phyloP scores from a whole-genome alignment of 92 coral and sea anemone genomes.

The Zoanthus gigantus region DNA sequence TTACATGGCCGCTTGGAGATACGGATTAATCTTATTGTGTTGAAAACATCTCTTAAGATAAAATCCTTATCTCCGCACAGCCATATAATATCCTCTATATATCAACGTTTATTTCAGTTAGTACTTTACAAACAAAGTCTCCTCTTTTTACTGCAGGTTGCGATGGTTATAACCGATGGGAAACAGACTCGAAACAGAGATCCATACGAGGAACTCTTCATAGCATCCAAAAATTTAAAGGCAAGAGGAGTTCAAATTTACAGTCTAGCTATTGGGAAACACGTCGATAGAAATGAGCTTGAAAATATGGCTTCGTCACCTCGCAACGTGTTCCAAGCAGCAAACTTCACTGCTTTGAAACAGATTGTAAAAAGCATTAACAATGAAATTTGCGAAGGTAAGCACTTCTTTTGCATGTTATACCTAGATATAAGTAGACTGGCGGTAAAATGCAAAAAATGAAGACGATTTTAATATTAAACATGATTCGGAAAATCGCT shows the following conservation, averaged over 20 bases:
- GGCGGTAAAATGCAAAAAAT: too few relatives aligned
- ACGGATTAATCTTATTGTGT: too few relatives aligned
- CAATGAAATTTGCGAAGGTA: constrained; percentile 40
- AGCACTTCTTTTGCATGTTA: neutral
- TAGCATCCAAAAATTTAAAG: constrained; percentile 33
- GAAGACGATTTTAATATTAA: neutral
- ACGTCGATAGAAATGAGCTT: constrained; percentile 31
- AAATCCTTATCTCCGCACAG: too few relatives aligned
- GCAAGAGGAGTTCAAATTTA: constrained; percentile 38
- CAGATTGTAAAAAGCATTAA: constrained; percentile 33
- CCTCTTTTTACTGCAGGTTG: constrained; percentile 1
- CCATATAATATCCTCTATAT: too few relatives aligned
- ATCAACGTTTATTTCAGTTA: neutral
- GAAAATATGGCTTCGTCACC: constrained; percentile 48
- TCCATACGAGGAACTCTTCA: constrained; percentile 27
- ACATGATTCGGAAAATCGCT: neutral
- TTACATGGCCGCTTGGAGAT: too few relatives aligned
- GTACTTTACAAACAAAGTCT: neutral
- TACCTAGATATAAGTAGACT: too few relatives aligned
- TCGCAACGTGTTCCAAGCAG: constrained; percentile 33
- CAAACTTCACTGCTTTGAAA: constrained; percentile 39
- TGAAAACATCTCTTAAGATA: too few relatives aligned
- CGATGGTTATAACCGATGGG: constrained; percentile 41
- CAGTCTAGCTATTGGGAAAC: constrained; percentile 32
- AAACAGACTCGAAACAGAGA: constrained; percentile 32